Evolutionary conservation across 2,113 vertebrate genomes (phyloP).

Genomic region (Camelus bactrianus): DNA sequence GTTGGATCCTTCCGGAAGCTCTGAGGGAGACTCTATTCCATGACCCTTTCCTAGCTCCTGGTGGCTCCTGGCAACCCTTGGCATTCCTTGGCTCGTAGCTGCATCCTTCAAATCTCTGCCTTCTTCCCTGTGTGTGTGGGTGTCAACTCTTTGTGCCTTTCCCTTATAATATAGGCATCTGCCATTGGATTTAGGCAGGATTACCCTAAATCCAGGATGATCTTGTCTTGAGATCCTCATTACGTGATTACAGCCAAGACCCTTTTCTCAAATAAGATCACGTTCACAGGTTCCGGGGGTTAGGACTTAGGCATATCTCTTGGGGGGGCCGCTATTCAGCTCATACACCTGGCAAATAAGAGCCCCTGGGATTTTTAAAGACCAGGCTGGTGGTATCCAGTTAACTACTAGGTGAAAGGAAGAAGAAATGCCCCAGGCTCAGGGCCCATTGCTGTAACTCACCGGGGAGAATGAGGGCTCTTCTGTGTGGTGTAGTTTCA

Average conservation of each 20-base stretch:
- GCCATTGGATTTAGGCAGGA: too few relatives aligned
- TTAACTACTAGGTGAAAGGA: neutral
- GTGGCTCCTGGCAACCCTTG: fast-evolving
- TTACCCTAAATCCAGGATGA: neutral
- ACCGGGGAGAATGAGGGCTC: fast-evolving
- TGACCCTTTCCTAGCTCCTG: neutral
- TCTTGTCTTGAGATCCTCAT: neutral
- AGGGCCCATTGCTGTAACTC: neutral
- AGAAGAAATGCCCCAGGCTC: neutral
- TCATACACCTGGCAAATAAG: neutral
- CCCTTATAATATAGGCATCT: neutral
- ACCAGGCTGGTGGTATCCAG: neutral
- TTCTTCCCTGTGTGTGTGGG: neutral
- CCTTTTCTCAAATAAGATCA: neutral
- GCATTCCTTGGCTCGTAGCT: neutral
- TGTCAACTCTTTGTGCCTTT: neutral
- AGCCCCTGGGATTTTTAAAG: neutral
- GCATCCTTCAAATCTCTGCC: fast-evolving
- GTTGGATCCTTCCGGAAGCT: neutral
- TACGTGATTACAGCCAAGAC: neutral
- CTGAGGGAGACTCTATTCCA: neutral
- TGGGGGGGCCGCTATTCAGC: too few relatives aligned
- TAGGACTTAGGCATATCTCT: neutral
- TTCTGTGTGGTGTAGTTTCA: neutral
- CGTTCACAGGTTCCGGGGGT: neutral